These are phyloP conservation scores for Archips crataeganus DNA, from an alignment of 2,888 invertebrate species.

Conservation along the genomic window DNA sequence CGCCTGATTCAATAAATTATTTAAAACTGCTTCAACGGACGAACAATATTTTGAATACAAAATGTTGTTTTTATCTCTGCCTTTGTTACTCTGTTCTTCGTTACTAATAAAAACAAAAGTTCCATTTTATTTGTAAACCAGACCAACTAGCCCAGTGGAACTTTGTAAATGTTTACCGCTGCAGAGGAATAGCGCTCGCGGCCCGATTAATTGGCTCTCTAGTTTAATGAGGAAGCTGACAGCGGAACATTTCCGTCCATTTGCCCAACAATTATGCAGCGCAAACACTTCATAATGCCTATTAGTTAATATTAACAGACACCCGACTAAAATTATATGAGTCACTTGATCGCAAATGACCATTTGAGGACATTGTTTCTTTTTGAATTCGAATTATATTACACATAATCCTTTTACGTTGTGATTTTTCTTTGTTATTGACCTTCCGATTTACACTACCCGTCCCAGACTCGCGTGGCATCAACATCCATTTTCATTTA, in stretches of 20 bases:
- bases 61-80: background rate
- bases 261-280: conserved; percentile 75
- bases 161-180: conserved; percentile 65
- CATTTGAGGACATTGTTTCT: background rate
- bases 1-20: too few relatives aligned
- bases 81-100: background rate
- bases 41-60: background rate
- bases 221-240: conserved; percentile 83
- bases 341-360: background rate
- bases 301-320: background rate
- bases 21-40: background rate
- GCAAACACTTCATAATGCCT: conserved; percentile 67
- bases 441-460: background rate
- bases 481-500: too few relatives aligned
- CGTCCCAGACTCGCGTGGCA: too few relatives aligned
- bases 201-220: conserved; percentile 74
- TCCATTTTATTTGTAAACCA: conserved; percentile 20
- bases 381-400: background rate
- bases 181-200: conserved; percentile 66
- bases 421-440: background rate
- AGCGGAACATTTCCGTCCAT: conserved; percentile 80
- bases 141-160: conserved; percentile 31
- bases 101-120: conserved; percentile 4
- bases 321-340: background rate
- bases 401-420: background rate